Evolutionary conservation across 2,888 invertebrate species (phyloP), one percentile per base, ranked within the genome.

Genomic region (Drosophila neonasuta): DNA sequence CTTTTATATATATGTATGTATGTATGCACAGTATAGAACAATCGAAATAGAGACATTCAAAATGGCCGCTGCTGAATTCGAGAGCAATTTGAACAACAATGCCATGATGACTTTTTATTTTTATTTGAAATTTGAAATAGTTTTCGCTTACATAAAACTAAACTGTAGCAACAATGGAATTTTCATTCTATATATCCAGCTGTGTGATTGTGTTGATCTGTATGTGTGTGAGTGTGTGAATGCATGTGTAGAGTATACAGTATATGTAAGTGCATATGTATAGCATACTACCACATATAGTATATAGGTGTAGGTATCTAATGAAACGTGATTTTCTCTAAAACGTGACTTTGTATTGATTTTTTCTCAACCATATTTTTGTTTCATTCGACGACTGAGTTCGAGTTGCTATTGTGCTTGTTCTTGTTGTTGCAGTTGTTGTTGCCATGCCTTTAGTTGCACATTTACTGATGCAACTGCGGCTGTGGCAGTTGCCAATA

Each of bases 331-430:
- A 90, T 90, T 79, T 90, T 90, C 89, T 80, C 74, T 68, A 85
- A 90, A 90, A 90, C 90, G 90, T 90, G 90, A 90, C 90, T 90
- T 90, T 89, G 82, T 90, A 90, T 90, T 90, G 90, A 90, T 90
- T 90, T 90, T 86, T 85, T 69, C 51, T 6, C 82, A 79, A 70
- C 52, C 75, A 46, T 83, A 80, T 75, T 75, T 76, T 82, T 77
- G 75, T 81, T 83, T 80, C 76, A 80, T 75, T 79, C 74, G 78
- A 75, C 78, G 64, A 64, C 66, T 75, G 72, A 83, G 72, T 77
- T 85, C 68, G 59, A 69, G 63, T 79, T 79, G 75, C 72, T 49
- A 30, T 71, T 69, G 60, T 41, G 3, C 9, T 41, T 9, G 13
- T 39, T 63, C 62, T 67, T 71, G 11, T 58, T 65, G 42, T 68